Conservation (phyloP, 2,797 vertebrate genomes). For the Eulemur rubriventer region DNA sequence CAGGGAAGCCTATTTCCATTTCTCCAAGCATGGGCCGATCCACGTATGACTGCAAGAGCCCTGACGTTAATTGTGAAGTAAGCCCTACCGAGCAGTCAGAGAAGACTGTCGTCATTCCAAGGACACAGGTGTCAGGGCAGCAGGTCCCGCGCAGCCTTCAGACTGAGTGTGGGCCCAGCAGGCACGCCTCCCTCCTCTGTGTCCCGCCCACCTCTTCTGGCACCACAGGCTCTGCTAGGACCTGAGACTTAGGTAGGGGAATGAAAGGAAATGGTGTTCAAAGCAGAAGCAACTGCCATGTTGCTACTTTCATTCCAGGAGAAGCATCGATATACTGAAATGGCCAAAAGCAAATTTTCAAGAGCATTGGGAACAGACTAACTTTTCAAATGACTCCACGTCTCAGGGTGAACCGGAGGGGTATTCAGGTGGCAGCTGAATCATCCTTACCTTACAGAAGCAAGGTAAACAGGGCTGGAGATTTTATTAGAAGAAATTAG, state of each 20-base stretch:
- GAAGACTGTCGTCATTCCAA: neutral
- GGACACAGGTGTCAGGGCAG: neutral
- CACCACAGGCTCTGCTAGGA: neutral
- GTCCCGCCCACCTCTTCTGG: neutral
- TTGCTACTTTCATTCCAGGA: neutral
- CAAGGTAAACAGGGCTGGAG: fast-evolving
- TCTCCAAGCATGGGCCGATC: neutral
- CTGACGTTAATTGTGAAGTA: neutral
- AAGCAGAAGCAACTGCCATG: neutral
- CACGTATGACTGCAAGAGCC: neutral
- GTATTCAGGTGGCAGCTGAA: neutral
- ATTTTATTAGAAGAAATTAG: no score
- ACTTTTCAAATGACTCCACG: neutral
- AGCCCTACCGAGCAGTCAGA: neutral
- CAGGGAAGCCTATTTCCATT: neutral
- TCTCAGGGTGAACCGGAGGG: neutral
- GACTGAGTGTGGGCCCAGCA: neutral
- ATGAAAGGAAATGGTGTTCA: neutral
- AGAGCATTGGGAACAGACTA: neutral
- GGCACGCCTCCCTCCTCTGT: neutral
- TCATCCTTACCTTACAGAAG: fast-evolving
- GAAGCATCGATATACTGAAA: neutral
- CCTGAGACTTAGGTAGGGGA: neutral
- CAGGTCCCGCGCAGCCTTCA: neutral
- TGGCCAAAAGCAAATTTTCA: neutral